Percentiles rank a stretch among this genome's conserved stretches.
Evolutionary conservation across 2,797 vertebrate species (phyloP).

Genomic region (Zalophus californianus): DNA sequence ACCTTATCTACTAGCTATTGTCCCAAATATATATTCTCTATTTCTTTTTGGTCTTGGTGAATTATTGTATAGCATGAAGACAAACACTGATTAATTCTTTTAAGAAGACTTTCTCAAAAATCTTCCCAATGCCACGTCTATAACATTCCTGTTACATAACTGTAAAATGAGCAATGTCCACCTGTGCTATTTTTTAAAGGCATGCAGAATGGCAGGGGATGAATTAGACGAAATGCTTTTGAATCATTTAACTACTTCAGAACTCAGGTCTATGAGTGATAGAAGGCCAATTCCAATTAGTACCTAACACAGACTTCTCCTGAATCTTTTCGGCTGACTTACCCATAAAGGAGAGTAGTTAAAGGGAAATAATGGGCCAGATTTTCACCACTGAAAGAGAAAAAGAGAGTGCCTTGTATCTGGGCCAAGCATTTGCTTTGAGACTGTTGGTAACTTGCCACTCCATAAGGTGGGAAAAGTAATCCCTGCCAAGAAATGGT

Average conservation of each 20-base stretch:
- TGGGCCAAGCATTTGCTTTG: slow-evolving; percentile 60
- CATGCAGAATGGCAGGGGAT: neutral
- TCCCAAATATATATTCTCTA: neutral
- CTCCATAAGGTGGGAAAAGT: slow-evolving; percentile 48
- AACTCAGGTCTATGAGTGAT: neutral
- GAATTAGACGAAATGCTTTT: neutral
- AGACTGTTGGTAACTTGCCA: slow-evolving; percentile 68
- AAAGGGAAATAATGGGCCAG: slow-evolving; percentile 33
- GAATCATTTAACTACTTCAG: neutral
- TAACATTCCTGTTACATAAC: neutral
- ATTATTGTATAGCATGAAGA: neutral
- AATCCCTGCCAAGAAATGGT: slow-evolving; percentile 63
- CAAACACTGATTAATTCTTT: neutral
- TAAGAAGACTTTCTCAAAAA: neutral
- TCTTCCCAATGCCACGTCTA: neutral
- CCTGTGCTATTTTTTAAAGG: slow-evolving; percentile 4
- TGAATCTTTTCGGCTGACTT: neutral
- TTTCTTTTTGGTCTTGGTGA: neutral
- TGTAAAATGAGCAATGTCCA: neutral
- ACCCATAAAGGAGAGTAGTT: neutral
- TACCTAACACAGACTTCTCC: neutral
- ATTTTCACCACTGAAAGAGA: slow-evolving; percentile 24
- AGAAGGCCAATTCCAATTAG: slow-evolving; percentile 27
- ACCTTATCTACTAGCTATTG: neutral
- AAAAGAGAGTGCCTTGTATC: neutral